Conservation (phyloP, 2,888 invertebrate genomes). For the Caenorhabditis plicata region DNA sequence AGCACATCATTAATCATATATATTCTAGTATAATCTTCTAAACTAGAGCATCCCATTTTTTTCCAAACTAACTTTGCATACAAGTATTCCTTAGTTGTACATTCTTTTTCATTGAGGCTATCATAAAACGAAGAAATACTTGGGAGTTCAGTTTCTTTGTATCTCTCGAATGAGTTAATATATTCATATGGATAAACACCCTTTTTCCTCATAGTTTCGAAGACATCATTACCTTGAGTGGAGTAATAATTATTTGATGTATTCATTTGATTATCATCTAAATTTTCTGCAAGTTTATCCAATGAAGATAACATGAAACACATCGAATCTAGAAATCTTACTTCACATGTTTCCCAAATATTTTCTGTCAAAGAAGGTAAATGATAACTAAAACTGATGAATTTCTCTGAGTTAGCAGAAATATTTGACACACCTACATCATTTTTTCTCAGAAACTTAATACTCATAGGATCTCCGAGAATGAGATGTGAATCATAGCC, state of each 20-base stretch:
- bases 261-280: conserved; percentile 23
- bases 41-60: conserved; percentile 24
- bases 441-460: conserved; percentile 5
- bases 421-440: conserved; percentile 14
- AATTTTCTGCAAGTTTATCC: conserved; percentile 34
- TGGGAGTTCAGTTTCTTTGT: conserved; percentile 46
- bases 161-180: conserved; percentile 45
- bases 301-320: conserved; percentile 16
- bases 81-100: conserved; percentile 37
- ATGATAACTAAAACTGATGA: conserved; percentile 34
- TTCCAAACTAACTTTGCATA: conserved; percentile 48
- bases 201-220: conserved; percentile 15
- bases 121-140: too few relatives aligned
- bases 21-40: too few relatives aligned
- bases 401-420: conserved; percentile 30
- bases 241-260: conserved; percentile 14
- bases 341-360: conserved; percentile 11
- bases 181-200: too few relatives aligned
- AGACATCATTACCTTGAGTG: conserved; percentile 6
- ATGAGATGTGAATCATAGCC: conserved; percentile 36
- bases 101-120: conserved; percentile 20
- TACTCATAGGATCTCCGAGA: conserved; percentile 17
- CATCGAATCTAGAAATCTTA: conserved; percentile 46
- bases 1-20: conserved; percentile 47
- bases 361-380: neutral